Base-by-base conservation (phyloP, 2,797 vertebrate genomes). In the Fistularia tabacaria region DNA sequence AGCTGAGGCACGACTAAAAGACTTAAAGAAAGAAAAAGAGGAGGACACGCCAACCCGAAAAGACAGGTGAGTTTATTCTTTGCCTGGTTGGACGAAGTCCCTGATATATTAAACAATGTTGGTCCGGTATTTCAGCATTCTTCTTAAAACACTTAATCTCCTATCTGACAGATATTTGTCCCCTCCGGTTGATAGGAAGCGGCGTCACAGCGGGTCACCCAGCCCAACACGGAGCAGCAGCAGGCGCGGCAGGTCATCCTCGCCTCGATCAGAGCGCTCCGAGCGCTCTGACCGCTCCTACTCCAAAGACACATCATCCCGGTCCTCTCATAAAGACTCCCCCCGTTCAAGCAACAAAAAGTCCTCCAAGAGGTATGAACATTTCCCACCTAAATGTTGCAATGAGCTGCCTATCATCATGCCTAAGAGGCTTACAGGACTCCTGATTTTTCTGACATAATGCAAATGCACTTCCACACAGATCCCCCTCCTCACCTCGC, bases 261-360 rank as follows among this genome's bases (percentile, higher is more conserved):
- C 96, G 0, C 96, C 96, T 0, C 95, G 97, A 49, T 97, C 95
- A 0, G 95, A 97, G 39, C 88, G 93, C 1, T 94, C 94, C 0
- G 86, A 96, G 39, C 89, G 94, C 13, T 95, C 94, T 0, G 90
- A 91, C 10, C 85, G 95, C 45, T 97, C 95, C 1, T 95, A 95
- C 79, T 80, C 85, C 9, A 98, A 97, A 87, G 97, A 97, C 80
- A 93, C 89, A 54, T 76, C 83, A 6, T 94, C 95, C 38, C 92
- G 94, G 36, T 90, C 94, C 0, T 89, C 93, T 36, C 95, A 99
- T 71, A 98, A 96, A 91, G 96, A 99, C 57, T 98, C 96, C 9
- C 96, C 97, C 25, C 92, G 96, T 74, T 91, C 96, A 65, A 92
- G 85, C 85, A 94, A 84, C 90, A 97, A 95, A 84, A 99, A 97